A percentile compares a stretch with the other conserved stretches of the same genome.
Evolutionary conservation across 1,140 invertebrate genomes (phyloP).

Genomic region (Berghia stephanieae): DNA sequence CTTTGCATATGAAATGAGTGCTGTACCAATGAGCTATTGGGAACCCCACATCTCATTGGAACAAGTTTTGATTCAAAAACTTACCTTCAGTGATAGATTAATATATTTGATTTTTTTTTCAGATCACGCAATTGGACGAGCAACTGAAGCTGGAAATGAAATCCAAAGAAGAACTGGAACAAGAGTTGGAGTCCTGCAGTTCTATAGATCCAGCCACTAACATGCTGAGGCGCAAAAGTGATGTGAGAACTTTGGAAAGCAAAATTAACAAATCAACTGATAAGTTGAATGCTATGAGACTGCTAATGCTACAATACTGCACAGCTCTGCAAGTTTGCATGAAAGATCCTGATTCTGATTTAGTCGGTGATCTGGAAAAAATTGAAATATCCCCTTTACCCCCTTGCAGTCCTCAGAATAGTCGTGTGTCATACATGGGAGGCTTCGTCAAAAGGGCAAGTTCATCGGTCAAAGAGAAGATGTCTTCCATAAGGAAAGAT

Average conservation of each 20-base stretch:
- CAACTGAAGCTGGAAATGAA: conserved; percentile 26
- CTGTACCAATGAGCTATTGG: too few relatives aligned
- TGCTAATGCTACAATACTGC: conserved; percentile 87
- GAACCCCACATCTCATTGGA: too few relatives aligned
- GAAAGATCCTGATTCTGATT: too few relatives aligned
- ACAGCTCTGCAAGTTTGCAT: conserved; percentile 78
- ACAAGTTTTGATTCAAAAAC: too few relatives aligned
- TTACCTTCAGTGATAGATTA: too few relatives aligned
- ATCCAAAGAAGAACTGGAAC: conserved; percentile 17
- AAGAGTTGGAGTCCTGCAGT: background rate
- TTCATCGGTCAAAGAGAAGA: conserved; percentile 25
- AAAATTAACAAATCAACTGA: conserved; percentile 76
- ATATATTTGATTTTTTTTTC: background rate
- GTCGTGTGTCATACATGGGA: background rate
- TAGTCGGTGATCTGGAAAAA: too few relatives aligned
- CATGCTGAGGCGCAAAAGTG: background rate
- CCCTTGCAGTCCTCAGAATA: too few relatives aligned
- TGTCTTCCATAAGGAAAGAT: conserved; percentile 29
- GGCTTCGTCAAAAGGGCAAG: conserved; percentile 25
- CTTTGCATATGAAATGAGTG: too few relatives aligned
- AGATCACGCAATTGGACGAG: conserved; percentile 22
- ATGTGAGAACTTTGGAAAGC: conserved; percentile 47
- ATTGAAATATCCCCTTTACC: too few relatives aligned
- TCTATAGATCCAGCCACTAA: background rate
- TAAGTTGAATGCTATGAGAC: conserved; percentile 80